Conservation (phyloP, 2,888 invertebrate species). For the Ganaspis brasiliensis region DNA sequence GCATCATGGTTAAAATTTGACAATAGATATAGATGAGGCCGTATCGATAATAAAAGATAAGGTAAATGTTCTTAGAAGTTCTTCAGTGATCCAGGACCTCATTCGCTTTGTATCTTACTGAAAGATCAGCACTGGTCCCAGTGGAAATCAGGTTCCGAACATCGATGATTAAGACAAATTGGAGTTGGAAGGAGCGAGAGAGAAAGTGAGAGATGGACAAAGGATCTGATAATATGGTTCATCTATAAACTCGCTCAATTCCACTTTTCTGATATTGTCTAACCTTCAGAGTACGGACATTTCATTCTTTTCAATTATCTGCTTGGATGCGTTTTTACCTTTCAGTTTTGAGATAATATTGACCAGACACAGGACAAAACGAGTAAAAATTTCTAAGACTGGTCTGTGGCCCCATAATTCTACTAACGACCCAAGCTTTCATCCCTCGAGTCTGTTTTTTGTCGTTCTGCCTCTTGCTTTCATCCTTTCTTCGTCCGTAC, state of each 20-base stretch:
- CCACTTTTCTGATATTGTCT: constrained; percentile 70
- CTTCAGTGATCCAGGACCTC: constrained; percentile 43
- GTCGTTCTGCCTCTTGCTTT: constrained; percentile 52
- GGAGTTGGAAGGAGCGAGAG: constrained; percentile 61
- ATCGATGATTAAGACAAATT: constrained; percentile 74
- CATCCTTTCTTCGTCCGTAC: constrained; percentile 42
- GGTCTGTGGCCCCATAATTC: constrained; percentile 65
- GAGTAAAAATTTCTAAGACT: neutral
- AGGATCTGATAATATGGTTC: constrained; percentile 60
- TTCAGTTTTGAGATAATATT: neutral
- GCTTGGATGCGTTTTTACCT: neutral
- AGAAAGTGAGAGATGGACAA: constrained; percentile 22
- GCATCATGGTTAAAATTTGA: too few species aligned
- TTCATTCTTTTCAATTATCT: constrained; percentile 65
- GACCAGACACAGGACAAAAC: neutral
- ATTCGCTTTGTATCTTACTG: constrained; percentile 35
- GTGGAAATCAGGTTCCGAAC: constrained; percentile 71
- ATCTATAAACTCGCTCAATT: constrained; percentile 71
- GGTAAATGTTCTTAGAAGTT: constrained; percentile 15
- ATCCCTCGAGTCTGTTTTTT: constrained; percentile 55
- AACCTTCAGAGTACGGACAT: constrained; percentile 57
- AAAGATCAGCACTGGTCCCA: constrained; percentile 58
- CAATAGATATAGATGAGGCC: too few species aligned
- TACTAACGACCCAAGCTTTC: constrained; percentile 60
- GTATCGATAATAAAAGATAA: constrained; percentile 10